Conservation (phyloP, 30 jellyfish, hydroid and myxozoan species). For the Chrysaora quinquecirrha region DNA sequence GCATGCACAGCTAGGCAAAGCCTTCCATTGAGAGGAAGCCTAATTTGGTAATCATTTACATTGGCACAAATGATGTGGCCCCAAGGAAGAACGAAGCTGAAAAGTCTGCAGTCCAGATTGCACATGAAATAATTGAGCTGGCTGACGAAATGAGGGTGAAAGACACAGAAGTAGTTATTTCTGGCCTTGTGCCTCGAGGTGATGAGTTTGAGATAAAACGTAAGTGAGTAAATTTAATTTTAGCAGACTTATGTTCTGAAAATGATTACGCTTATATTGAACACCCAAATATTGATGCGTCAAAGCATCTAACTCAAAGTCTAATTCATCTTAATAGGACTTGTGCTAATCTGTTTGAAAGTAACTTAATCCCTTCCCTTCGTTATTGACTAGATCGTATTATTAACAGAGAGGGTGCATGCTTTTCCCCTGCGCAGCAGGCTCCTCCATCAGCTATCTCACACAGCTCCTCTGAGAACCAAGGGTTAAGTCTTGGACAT, state of each 20-base stretch:
- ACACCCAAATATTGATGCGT: too few species aligned
- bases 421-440: too few species aligned
- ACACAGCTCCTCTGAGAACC: neutral
- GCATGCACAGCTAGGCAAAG: neutral
- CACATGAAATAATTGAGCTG: slow-evolving; percentile 12
- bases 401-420: slow-evolving; percentile 1
- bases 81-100: neutral
- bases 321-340: too few species aligned
- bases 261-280: too few species aligned
- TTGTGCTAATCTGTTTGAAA: neutral
- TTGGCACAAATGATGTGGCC: neutral
- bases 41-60: neutral
- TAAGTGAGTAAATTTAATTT: too few species aligned
- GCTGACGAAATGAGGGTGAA: slow-evolving; percentile 13
- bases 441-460: too few species aligned
- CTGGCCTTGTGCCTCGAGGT: slow-evolving; percentile 26
- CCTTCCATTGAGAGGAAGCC: neutral
- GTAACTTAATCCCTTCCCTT: neutral
- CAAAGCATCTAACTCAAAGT: too few species aligned
- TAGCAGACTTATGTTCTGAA: too few species aligned
- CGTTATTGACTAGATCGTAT: neutral
- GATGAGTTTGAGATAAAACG: slow-evolving; percentile 12
- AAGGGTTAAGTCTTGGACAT: neutral
- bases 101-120: neutral
- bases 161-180: slow-evolving; percentile 15